Conservation (phyloP, 2,888 invertebrate species). For the Epirrhoe alternata region DNA sequence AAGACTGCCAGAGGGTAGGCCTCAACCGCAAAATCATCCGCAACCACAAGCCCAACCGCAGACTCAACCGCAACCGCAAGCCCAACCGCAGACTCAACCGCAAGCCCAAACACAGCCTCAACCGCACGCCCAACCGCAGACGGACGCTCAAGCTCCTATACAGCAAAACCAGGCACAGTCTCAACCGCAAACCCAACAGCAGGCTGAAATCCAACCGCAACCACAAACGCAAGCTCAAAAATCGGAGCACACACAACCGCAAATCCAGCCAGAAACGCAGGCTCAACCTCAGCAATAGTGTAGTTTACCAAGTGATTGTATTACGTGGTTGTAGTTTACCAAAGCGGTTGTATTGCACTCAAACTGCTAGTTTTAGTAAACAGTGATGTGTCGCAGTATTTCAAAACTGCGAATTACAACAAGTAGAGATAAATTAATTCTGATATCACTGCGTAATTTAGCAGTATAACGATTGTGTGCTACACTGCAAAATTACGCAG, state of each 20-base stretch:
- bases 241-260: background rate
- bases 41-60: background rate
- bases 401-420: no score
- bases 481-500: no score
- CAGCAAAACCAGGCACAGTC: background rate
- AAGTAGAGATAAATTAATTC: no score
- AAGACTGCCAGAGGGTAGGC: slow-evolving; percentile 72
- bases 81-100: slow-evolving; percentile 4
- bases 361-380: no score
- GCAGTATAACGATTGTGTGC: no score
- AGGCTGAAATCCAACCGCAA: slow-evolving; percentile 1
- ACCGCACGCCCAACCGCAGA: background rate
- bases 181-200: background rate
- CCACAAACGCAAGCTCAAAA: slow-evolving; percentile 1
- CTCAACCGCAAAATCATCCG: background rate
- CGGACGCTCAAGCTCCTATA: background rate
- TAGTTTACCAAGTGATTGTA: no score
- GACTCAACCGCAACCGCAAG: slow-evolving; percentile 12
- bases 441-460: no score
- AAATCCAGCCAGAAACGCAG: background rate
- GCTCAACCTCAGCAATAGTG: background rate
- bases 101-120: background rate
- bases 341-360: background rate
- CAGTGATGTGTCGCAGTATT: no score
- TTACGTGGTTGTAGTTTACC: no score